These are phyloP conservation scores for Drosophila putrida DNA, from an alignment of 2,888 invertebrate genomes.

Conservation along the genomic window DNA sequence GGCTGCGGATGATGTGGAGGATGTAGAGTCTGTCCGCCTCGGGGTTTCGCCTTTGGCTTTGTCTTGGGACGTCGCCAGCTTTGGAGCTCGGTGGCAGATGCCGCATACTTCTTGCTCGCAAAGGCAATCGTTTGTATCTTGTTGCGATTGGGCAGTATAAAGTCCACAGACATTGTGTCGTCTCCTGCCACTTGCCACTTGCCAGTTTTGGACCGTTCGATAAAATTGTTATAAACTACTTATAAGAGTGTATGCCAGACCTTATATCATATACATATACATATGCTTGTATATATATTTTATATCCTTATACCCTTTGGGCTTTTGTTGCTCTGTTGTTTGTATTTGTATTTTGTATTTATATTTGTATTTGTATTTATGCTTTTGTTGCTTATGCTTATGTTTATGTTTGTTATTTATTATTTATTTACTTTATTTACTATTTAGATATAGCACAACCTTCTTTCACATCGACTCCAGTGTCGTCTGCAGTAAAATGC, in stretches of 20 bases:
- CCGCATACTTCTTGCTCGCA: slow-evolving; percentile 73
- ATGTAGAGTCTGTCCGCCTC: slow-evolving; percentile 21
- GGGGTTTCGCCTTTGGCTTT: slow-evolving; percentile 47
- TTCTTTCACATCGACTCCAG: slow-evolving; percentile 76
- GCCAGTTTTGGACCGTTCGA: slow-evolving; percentile 63
- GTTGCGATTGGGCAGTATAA: slow-evolving; percentile 77
- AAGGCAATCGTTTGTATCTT: slow-evolving; percentile 79
- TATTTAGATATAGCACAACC: slow-evolving; percentile 80
- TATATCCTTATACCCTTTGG: slow-evolving; percentile 40
- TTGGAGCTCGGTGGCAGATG: slow-evolving; percentile 57
- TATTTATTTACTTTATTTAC: slow-evolving; percentile 63
- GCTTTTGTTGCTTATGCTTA: slow-evolving; percentile 38
- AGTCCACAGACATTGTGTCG: slow-evolving; percentile 82
- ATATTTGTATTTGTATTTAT: slow-evolving; percentile 39
- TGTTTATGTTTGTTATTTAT: slow-evolving; percentile 30
- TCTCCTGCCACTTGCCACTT: slow-evolving; percentile 58
- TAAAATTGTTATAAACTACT: slow-evolving; percentile 55
- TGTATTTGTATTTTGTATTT: too few species aligned
- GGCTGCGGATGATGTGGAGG: slow-evolving; percentile 26
- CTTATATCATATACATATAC: slow-evolving; percentile 22
- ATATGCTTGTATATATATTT: slow-evolving; percentile 5
- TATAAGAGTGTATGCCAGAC: slow-evolving; percentile 31
- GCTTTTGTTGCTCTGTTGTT: slow-evolving; percentile 46
- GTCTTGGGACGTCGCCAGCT: slow-evolving; percentile 73
- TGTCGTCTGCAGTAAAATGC: slow-evolving; percentile 72